phyloP scores from a whole-genome alignment of 2,113 vertebrate genomes.

The Phyllostomus hastatus region DNA sequence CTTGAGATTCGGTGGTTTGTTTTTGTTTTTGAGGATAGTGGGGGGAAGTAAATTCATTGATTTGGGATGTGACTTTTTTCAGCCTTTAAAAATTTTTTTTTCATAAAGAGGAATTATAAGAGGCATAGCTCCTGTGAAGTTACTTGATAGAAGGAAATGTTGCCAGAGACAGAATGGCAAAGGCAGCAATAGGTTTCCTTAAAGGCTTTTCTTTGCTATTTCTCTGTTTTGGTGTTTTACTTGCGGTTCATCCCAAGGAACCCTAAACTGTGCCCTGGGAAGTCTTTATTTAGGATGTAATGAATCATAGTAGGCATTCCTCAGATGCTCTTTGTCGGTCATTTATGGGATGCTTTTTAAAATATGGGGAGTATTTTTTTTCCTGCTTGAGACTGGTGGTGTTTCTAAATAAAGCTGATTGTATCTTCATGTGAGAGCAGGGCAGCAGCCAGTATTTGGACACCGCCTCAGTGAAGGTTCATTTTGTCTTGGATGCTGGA shows the following conservation, averaged over 20 bases:
- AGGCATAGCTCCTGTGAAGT: background rate
- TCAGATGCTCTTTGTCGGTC: background rate
- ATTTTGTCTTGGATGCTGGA: constrained; percentile 71
- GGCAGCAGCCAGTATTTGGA: constrained; percentile 17
- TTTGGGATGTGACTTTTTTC: background rate
- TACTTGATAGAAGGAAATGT: background rate
- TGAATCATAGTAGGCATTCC: background rate
- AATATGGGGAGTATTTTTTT: background rate
- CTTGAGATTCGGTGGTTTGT: background rate
- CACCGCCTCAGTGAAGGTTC: constrained; percentile 45
- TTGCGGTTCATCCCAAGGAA: background rate
- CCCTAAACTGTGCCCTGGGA: background rate
- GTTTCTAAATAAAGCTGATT: constrained; percentile 54
- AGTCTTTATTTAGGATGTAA: background rate
- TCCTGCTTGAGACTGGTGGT: constrained; percentile 4
- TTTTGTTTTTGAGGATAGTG: background rate
- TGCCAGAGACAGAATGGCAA: background rate
- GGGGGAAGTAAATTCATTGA: background rate
- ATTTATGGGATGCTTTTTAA: background rate
- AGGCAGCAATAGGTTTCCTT: background rate
- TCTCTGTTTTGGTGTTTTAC: background rate
- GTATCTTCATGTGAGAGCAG: constrained; percentile 46
- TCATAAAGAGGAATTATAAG: background rate
- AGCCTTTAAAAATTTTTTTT: constrained; percentile 11
- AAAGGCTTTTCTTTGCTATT: background rate